Evolutionary conservation across 2,797 vertebrate species (phyloP), one percentile per base, ranked within the genome.

Genomic region (Pseudotriccus pelzelni): DNA sequence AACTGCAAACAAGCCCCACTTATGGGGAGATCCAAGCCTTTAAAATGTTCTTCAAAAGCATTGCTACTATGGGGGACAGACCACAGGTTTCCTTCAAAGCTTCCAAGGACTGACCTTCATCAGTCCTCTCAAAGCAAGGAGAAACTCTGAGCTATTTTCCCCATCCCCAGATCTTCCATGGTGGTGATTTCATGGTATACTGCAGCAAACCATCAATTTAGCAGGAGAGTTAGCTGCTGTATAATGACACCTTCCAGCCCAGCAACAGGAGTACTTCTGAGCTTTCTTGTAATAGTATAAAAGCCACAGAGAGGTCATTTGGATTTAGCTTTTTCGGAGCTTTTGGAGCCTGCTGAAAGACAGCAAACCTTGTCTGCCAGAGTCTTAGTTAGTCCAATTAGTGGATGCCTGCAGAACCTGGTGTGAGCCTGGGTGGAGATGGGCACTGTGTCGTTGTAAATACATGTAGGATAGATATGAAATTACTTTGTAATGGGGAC

Each of bases 121-220:
- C 18, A 37, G 22, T 43, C 52, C 76, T 83, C 66, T 64, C 55
- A 66, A 63, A 70, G 44, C 58, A 64, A 22, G 4, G 17, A 66
- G 84, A 87, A 79, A 58, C 36, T 32, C 60, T 47, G 63, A 16
- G 7, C 39, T 46, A 21, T 47, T 39, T 28, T 90, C 63, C 84
- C 22, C 46, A 43, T 73, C 32, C 62, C 24, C 68, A 74, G n/a
- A 58, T 24, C 80, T 55, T 91, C 67, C 43, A 5, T 19, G 37
- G 56, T 86, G 81, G 41, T 73, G 81, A 85, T 96, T 94, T 95
- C 73, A 44, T 25, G 70, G 82, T 10, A 59, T 63, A 86, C 70
- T 79, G 93, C 87, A 89, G 91, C 82, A 95, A 97, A 93, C 75
- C 89, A 64, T 79, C 81, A 70, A 19, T 90, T 96, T 91, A 94